phyloP scores from a whole-genome alignment of 2,888 invertebrate species.

The Panzeria rudis region DNA sequence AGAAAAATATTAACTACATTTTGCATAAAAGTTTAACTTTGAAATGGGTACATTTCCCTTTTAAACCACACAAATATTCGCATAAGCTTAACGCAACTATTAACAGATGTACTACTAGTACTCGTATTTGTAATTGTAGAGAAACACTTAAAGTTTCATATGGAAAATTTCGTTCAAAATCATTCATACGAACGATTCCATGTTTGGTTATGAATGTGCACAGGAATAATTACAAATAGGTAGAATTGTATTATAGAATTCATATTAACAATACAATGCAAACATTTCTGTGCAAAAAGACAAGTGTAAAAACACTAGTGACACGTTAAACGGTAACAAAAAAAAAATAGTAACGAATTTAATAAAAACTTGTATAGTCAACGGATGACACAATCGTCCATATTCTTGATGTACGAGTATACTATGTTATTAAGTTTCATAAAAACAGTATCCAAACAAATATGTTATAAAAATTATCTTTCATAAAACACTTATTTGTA shows the following conservation, averaged over 20 bases:
- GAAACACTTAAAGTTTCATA: slow-evolving; percentile 41
- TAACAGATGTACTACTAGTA: slow-evolving; percentile 12
- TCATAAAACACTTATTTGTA: too few species aligned
- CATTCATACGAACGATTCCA: slow-evolving; percentile 19
- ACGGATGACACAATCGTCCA: too few species aligned
- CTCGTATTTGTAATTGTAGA: slow-evolving; percentile 4
- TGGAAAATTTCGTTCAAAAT: slow-evolving; percentile 31
- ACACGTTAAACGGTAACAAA: background rate
- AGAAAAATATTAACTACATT: background rate
- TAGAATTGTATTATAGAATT: slow-evolving; percentile 27
- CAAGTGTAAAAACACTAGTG: background rate
- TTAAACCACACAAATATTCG: background rate
- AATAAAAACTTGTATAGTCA: too few species aligned
- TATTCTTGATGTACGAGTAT: too few species aligned
- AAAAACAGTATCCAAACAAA: too few species aligned
- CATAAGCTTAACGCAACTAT: background rate
- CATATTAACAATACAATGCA: slow-evolving; percentile 1
- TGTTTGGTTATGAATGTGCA: slow-evolving; percentile 11
- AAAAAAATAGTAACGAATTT: background rate
- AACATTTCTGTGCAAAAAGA: background rate
- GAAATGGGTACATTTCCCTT: slow-evolving; percentile 12
- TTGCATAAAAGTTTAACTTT: background rate
- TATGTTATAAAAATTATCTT: too few species aligned
- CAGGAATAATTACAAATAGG: slow-evolving; percentile 30
- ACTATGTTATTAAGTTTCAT: too few species aligned